Conservation (phyloP, 2,888 invertebrate species). For the Acronicta aceris region DNA sequence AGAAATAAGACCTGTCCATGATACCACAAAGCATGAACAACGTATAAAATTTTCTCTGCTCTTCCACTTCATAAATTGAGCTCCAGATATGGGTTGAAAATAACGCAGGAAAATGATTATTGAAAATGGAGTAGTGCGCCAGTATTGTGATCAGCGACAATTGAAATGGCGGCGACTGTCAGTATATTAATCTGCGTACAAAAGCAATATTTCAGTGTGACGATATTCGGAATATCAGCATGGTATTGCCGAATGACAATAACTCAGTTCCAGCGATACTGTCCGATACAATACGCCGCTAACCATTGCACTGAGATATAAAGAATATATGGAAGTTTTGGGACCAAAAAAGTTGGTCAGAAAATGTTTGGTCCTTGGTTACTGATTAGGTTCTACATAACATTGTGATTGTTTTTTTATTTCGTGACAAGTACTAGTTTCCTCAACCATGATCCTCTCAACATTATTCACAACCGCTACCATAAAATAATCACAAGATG, state of each 20-base stretch:
- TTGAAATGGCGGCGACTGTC: slow-evolving; percentile 2
- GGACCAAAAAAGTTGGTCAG: background rate
- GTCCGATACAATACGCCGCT: slow-evolving; percentile 44
- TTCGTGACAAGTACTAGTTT: background rate
- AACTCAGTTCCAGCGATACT: slow-evolving; percentile 54
- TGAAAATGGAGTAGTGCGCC: background rate
- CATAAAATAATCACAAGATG: background rate
- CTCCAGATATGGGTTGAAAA: slow-evolving; percentile 1
- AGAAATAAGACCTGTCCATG: too few species aligned
- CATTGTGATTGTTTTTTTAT: too few species aligned
- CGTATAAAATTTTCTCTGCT: too few species aligned
- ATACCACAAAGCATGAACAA: too few species aligned
- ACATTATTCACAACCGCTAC: background rate
- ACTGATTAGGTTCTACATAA: too few species aligned
- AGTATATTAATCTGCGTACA: slow-evolving; percentile 34
- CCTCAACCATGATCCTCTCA: background rate
- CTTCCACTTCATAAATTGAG: slow-evolving; percentile 1
- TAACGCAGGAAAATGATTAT: slow-evolving; percentile 14
- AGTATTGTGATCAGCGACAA: slow-evolving; percentile 16
- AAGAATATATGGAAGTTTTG: slow-evolving; percentile 22
- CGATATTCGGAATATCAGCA: slow-evolving; percentile 32
- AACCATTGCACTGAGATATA: slow-evolving; percentile 19
- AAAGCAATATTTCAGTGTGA: slow-evolving; percentile 46
- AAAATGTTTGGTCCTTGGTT: background rate
- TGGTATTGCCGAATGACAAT: slow-evolving; percentile 47